Percentiles rank a stretch among this genome's conserved stretches.
phyloP scores from a whole-genome alignment of 2,113 vertebrate species.

The Nymphicus hollandicus region DNA sequence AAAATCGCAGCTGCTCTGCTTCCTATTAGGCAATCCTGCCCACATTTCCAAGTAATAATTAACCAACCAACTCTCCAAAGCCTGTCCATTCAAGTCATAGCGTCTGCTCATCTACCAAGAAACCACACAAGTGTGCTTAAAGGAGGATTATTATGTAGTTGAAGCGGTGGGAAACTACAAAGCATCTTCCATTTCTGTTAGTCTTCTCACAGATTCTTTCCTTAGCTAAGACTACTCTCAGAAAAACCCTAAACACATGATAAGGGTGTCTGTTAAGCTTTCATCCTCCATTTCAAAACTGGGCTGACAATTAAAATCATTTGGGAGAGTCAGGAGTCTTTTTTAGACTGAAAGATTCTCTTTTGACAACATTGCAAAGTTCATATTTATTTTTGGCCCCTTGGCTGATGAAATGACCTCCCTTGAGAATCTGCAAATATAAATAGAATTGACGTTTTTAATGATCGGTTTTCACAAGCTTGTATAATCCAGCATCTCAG shows the following conservation, averaged over 20 bases:
- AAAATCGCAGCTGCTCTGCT: neutral
- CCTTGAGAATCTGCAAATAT: conserved; percentile 5
- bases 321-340: neutral
- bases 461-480: neutral
- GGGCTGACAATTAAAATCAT: neutral
- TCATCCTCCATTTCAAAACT: neutral
- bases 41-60: neutral
- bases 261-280: neutral
- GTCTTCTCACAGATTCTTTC: neutral
- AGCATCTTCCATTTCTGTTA: neutral
- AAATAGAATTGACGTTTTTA: conserved; percentile 2
- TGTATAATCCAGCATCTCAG: neutral
- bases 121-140: neutral
- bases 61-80: neutral
- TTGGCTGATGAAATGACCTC: conserved; percentile 10
- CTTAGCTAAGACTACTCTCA: neutral
- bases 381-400: conserved; percentile 18
- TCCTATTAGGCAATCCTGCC: neutral
- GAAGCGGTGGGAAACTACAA: neutral
- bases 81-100: neutral
- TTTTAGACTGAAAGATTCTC: conserved; percentile 31
- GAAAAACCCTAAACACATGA: neutral
- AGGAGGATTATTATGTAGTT: neutral
- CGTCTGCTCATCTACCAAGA: neutral
- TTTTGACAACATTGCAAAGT: conserved; percentile 23